A percentile compares a stretch with the other conserved stretches of the same genome.
Evolutionary conservation across 2,888 invertebrate species (phyloP).

Genomic region (Chloroclysta siterata): DNA sequence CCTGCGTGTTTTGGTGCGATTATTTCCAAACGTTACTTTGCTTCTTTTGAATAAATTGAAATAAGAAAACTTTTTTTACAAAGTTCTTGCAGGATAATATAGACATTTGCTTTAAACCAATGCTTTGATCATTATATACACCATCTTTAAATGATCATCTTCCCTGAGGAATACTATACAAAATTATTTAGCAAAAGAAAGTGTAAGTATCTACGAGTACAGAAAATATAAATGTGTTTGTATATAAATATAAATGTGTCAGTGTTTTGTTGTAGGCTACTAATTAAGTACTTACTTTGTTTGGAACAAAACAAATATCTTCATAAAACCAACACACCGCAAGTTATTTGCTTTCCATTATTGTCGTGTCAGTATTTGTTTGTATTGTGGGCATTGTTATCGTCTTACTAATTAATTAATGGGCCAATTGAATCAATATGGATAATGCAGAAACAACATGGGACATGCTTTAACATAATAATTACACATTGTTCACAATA

Average conservation of each 20-base stretch:
- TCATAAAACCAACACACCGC: conserved; percentile 23
- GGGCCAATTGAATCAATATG: conserved; percentile 29
- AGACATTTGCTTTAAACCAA: neutral
- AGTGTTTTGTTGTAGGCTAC: conserved; percentile 17
- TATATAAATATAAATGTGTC: too few species aligned
- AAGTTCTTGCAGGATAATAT: conserved; percentile 2
- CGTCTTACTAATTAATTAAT: conserved; percentile 41
- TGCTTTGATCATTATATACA: neutral
- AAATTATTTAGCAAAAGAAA: too few species aligned
- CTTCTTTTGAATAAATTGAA: conserved; percentile 40
- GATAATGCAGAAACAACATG: neutral
- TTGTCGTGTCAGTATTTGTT: conserved; percentile 28
- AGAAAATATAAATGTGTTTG: too few species aligned
- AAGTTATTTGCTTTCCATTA: conserved; percentile 33
- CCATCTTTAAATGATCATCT: neutral
- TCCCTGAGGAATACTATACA: neutral
- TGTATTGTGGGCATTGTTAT: conserved; percentile 40
- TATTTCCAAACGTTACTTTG: conserved; percentile 43
- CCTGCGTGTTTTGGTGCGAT: conserved; percentile 48
- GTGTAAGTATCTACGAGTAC: too few species aligned
- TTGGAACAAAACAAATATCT: conserved; percentile 31
- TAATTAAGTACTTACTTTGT: conserved; percentile 11
- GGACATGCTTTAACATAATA: conserved; percentile 1
- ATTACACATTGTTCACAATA: neutral
- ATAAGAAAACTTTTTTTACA: conserved; percentile 7